phyloP scores from a whole-genome alignment of 2,888 invertebrate species.

The Prosopocoilus inquinatus region DNA sequence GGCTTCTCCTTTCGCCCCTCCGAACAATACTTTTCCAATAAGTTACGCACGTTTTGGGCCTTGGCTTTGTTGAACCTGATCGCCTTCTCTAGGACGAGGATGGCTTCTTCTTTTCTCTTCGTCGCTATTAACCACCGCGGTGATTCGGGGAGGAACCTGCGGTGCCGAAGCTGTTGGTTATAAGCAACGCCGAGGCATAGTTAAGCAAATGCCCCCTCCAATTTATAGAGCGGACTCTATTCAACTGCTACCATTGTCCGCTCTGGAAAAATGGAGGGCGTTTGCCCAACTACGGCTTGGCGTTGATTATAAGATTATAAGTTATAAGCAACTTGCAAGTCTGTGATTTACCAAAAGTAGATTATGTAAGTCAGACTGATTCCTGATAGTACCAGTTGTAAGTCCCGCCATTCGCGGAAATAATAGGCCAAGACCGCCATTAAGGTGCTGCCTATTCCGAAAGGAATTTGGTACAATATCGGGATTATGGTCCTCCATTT shows the following conservation, averaged over 20 bases:
- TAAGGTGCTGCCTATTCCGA: constrained; percentile 58
- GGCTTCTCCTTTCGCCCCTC: constrained; percentile 30
- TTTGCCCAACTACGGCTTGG: too few species aligned
- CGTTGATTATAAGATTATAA: too few species aligned
- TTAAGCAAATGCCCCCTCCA: too few species aligned
- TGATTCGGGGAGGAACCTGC: constrained; percentile 58
- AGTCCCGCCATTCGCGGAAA: constrained; percentile 61
- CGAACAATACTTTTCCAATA: constrained; percentile 42
- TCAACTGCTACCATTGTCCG: too few species aligned
- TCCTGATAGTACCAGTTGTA: constrained; percentile 57
- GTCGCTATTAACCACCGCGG: constrained; percentile 63
- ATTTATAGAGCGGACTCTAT: too few species aligned
- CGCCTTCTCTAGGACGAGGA: constrained; percentile 47
- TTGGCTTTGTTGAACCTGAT: constrained; percentile 38
- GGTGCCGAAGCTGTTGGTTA: too few species aligned
- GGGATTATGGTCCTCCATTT: constrained; percentile 62
- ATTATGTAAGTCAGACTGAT: constrained; percentile 54
- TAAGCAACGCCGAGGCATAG: too few species aligned
- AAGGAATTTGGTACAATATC: constrained; percentile 63
- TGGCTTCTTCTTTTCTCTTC: constrained; percentile 54
- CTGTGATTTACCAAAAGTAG: constrained; percentile 55
- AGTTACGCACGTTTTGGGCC: constrained; percentile 5
- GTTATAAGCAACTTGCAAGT: constrained; percentile 6
- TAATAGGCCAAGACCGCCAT: constrained; percentile 60
- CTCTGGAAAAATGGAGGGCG: too few species aligned